A percentile compares a stretch with the other conserved stretches of the same genome.
These are phyloP conservation scores for Lasioglossum marginatum DNA, from an alignment of 2,888 invertebrate genomes.

Conservation along the genomic window DNA sequence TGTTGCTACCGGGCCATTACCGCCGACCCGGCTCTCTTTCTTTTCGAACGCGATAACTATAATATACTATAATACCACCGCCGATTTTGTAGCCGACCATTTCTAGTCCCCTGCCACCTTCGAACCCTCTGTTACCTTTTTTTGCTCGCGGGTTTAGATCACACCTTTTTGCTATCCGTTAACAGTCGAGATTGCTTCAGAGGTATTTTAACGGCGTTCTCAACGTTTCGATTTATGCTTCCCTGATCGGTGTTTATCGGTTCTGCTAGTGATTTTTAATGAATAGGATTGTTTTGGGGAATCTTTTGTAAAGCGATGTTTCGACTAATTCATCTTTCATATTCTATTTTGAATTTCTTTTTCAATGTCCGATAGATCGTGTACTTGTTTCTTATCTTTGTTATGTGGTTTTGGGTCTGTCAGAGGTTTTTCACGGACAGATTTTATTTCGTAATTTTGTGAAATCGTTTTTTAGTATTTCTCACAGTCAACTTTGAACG, in stretches of 20 bases:
- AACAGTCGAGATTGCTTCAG: background rate
- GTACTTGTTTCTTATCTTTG: background rate
- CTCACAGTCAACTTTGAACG: background rate
- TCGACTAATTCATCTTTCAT: background rate
- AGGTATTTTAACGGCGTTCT: background rate
- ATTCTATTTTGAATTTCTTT: background rate
- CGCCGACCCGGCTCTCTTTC: background rate
- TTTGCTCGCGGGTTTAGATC: background rate
- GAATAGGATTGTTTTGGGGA: background rate
- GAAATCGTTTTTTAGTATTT: background rate
- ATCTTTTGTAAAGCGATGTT: background rate
- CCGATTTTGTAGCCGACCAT: background rate
- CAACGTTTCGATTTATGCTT: background rate
- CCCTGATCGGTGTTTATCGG: background rate
- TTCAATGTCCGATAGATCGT: background rate
- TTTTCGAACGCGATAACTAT: background rate
- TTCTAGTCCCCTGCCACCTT: background rate
- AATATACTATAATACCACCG: background rate
- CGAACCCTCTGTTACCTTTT: background rate
- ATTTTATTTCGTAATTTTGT: background rate
- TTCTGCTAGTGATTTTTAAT: background rate
- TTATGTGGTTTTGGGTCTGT: background rate
- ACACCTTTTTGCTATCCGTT: background rate
- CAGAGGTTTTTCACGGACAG: background rate
- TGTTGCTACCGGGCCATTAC: background rate